phyloP scores from a whole-genome alignment of 2,113 vertebrate species.

The Pelobates fuscus region DNA sequence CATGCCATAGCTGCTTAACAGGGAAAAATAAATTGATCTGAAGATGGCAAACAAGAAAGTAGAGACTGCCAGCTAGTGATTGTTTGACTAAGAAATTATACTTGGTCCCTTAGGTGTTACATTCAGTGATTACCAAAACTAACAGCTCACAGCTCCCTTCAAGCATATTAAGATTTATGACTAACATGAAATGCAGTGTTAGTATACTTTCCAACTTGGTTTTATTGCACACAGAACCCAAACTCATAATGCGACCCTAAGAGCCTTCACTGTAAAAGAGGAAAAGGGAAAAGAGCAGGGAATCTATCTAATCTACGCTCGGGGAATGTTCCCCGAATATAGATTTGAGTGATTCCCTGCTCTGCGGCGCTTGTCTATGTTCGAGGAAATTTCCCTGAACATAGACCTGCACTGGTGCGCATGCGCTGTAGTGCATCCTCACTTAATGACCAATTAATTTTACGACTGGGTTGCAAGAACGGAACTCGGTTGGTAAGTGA shows the following conservation, averaged over 20 bases:
- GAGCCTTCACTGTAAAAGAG: neutral
- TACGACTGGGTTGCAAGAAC: no score
- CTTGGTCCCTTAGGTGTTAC: slow-evolving; percentile 16
- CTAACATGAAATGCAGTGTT: no score
- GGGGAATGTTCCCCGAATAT: no score
- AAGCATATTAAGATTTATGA: slow-evolving; percentile 30
- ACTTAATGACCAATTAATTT: no score
- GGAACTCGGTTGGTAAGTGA: no score
- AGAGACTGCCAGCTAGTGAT: neutral
- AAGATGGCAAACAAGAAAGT: neutral
- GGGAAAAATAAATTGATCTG: neutral
- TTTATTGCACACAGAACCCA: neutral
- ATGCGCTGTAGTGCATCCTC: no score
- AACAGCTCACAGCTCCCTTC: slow-evolving; percentile 17
- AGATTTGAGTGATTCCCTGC: no score
- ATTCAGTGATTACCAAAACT: slow-evolving; percentile 19
- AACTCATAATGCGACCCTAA: neutral
- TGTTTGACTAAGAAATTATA: neutral
- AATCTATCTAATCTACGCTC: no score
- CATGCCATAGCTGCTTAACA: neutral
- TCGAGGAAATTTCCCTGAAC: no score
- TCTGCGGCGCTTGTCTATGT: no score
- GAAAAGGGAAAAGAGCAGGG: no score
- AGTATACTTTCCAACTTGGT: neutral
- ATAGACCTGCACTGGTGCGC: no score